Base-by-base conservation (phyloP, 2,113 vertebrate genomes). In the Antechinus flavipes region DNA sequence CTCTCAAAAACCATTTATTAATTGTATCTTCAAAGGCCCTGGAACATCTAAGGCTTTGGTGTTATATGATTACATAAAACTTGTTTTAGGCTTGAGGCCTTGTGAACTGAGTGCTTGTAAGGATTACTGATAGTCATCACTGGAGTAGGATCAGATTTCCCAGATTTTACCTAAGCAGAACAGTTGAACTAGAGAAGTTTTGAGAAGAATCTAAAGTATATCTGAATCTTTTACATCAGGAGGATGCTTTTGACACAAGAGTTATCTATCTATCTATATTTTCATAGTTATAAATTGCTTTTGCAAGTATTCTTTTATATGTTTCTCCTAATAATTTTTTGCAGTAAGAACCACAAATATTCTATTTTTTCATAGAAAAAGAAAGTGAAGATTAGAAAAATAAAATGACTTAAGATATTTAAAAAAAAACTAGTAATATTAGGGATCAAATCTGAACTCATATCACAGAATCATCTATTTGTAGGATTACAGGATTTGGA, bases 51-150 rank as follows among this genome's bases (percentile, higher is more conserved):
- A 42, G 6, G n/a, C 68, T 16, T 42, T 42, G n/a, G n/a, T n/a
- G 6, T 19, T 7, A 42, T 84, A 84, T 3, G 19, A 84, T 42
- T 42, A 23, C 16, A 84, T 42, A 42, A 84, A 22, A 84, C 19
- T 84, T 42, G 19, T 84, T 6, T 42, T 84, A 42, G 22, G 35
- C 42, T 42, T 84, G 19, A 23, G 42, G 68, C 19, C n/a, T 84
- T 84, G n/a, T 84, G 68, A 84, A 84, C n/a, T 84, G 35, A 84
- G n/a, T 84, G n/a, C 68, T 84, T 84, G 68, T 84, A 84, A 84
- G 68, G 35, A 1, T 42, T 84, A 1, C 68, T 84, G n/a, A 84
- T 23, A 42, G 68, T 19, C 35, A 42, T 42, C 19, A 22, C 19
- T 23, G 19, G 19, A 16, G 16, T 35, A 76, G 1, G 42, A 2